Evolutionary conservation across 2,797 vertebrate species (phyloP).

Genomic region (Alfaro cultratus): DNA sequence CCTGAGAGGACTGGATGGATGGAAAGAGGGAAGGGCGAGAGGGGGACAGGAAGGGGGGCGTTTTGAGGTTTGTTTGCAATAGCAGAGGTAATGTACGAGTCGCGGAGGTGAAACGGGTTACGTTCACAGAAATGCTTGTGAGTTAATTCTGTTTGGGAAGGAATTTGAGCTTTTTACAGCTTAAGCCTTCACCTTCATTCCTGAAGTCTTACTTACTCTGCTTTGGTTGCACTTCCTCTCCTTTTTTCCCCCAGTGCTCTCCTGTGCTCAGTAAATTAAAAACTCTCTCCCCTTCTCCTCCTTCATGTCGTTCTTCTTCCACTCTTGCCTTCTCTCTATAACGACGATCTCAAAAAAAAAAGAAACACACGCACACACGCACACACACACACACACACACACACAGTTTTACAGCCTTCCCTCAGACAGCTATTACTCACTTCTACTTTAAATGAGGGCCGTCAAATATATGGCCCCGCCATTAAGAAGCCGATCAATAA

Average conservation of each 20-base stretch:
- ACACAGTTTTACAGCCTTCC: conserved; percentile 90
- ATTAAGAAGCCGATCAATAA: conserved; percentile 97
- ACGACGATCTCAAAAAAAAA: conserved; percentile 62
- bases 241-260: conserved; percentile 31
- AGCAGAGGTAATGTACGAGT: conserved; percentile 63
- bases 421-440: conserved; percentile 97
- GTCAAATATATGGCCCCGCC: conserved; percentile 95
- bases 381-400: conserved; percentile 30
- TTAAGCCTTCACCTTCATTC: conserved; percentile 49
- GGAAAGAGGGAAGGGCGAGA: conserved; percentile 43
- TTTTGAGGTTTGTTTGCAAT: conserved; percentile 70
- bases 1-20: conserved; percentile 86
- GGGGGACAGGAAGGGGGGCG: conserved; percentile 53
- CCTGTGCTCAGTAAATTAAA: conserved; percentile 86
- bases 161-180: conserved; percentile 67
- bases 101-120: conserved; percentile 53
- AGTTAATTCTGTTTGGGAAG: conserved; percentile 63
- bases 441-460: conserved; percentile 95
- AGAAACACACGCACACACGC: conserved; percentile 21
- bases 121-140: conserved; percentile 68
- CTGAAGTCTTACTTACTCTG: conserved; percentile 36
- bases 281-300: conserved; percentile 78
- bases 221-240: conserved; percentile 31
- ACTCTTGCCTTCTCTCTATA: conserved; percentile 81
- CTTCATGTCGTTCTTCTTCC: conserved; percentile 67